Evolutionary conservation across 2,113 vertebrate genomes (phyloP), one percentile per base, ranked within the genome.

Genomic region (Erythrolamprus reginae): DNA sequence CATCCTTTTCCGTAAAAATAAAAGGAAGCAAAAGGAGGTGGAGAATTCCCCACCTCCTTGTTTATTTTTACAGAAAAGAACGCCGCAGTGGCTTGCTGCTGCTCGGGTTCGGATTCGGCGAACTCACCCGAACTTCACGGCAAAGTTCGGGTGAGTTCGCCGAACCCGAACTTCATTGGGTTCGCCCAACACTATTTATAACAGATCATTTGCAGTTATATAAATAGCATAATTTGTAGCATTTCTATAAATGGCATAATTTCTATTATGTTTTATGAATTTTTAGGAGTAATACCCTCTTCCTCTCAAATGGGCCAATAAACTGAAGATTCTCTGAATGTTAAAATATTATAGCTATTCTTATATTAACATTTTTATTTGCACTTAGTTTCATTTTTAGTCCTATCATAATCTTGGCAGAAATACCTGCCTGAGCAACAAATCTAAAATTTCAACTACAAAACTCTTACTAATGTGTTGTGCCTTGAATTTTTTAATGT

Each of bases 311-410:
- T 77, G 70, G 33, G 38, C 17, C 33, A 77, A 77, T 77, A 23
- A 77, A 77, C 17, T 42, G 33, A 77, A 77, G 3, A 77, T 21
- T 77, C 70, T 42, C 7, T 77, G 33, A 77, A 42, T 83, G 90
- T 52, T 50, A 65, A 90, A 95, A 94, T 92, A 89, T 50, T 91
- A 10, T 88, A 91, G 86, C 90, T 94, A 1, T 95, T 95, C 33
- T 95, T 94, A 95, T 93, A 86, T 77, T 77, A 86, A 89, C 92
- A 21, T 92, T 95, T 96, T 93, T 90, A 90, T 92, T 94, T n/a
- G 87, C 93, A 89, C 92, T 87, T 94, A 95, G 90, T 83, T 93
- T 95, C 95, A 42, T 94, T 97, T 90, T 13, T 96, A 92, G 94
- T 95, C 92, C 87, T 95, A 96, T 96, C 95, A 90, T 91, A 95